Evolutionary conservation across 2,888 invertebrate genomes (phyloP), one percentile per base, ranked within the genome.

Genomic region (Lithophane leautieri): DNA sequence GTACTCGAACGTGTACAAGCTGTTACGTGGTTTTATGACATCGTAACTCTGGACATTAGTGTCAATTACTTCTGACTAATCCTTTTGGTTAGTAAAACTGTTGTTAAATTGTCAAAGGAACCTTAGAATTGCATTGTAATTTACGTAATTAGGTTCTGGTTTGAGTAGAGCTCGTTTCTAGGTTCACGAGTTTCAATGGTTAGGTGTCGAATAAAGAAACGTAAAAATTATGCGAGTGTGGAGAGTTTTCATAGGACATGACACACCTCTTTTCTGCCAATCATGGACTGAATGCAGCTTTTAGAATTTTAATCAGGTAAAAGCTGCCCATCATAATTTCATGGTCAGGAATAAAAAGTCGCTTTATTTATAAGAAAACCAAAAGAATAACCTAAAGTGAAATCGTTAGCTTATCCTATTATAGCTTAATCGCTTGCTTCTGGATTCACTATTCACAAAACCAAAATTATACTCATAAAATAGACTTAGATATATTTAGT

Each of bases 1-100:
- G 34, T 67, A 61, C 72, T 70, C n/a, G 52, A 66, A 70, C 74
- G 83, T 78, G 83, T 47, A 19, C 84, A 83, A 84, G 84, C 84
- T 84, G 84, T 77, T 83, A 69, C 83, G 19, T 19, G 52, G 61
- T 77, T 84, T 84, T 86, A 84, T 70, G 80, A 52, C 80, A 28
- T 77, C 86, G 86, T 84, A 83, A 84, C 83, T 84, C 44, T 14
- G 42, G 71, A 69, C 84, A 80, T 84, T 83, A 83, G 85, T 81
- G 85, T 83, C 77, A 73, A 84, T 84, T 81, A 84, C 62, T 65
- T n/a, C 67, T n/a, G 50, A 47, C 66, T 80, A 58, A 82, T 77
- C 73, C 70, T 71, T 77, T 71, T 50, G 52, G 28, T 40, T 62
- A 68, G 40, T 68, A 44, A 60, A 72, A 28, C 44, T 71, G 80